Conservation (phyloP, 2,113 vertebrate genomes). For the Orthonyx spaldingii region DNA sequence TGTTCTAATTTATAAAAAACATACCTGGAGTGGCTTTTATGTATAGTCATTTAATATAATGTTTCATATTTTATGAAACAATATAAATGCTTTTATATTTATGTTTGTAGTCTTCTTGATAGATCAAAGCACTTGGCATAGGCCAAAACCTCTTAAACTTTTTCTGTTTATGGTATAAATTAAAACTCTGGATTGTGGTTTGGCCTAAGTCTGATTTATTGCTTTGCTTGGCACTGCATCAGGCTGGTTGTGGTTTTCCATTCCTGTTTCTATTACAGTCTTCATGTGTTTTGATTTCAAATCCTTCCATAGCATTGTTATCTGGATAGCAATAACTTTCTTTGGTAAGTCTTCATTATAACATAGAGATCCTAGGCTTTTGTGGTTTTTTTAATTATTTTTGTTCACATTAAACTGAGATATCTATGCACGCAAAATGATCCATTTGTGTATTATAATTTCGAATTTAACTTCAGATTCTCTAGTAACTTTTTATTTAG, state of each 20-base stretch:
- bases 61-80: constrained; percentile 17
- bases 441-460: neutral
- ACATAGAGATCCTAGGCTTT: neutral
- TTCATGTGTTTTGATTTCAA: constrained; percentile 40
- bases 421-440: neutral
- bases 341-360: neutral
- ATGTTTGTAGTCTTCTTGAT: neutral
- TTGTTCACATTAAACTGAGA: neutral
- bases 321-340: neutral
- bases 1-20: neutral
- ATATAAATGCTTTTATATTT: neutral
- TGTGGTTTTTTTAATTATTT: neutral
- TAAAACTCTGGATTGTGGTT: constrained; percentile 37
- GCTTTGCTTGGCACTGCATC: constrained; percentile 38
- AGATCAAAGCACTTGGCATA: constrained; percentile 1
- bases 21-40: neutral
- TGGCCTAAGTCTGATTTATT: constrained; percentile 49
- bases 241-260: constrained; percentile 49
- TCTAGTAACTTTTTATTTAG: neutral
- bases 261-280: neutral
- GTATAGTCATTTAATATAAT: neutral
- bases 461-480: neutral
- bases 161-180: constrained; percentile 45
- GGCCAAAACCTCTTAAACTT: constrained; percentile 9
- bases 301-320: neutral